Conservation (phyloP, 2,888 invertebrate species). For the Phrixothrix hirtus region DNA sequence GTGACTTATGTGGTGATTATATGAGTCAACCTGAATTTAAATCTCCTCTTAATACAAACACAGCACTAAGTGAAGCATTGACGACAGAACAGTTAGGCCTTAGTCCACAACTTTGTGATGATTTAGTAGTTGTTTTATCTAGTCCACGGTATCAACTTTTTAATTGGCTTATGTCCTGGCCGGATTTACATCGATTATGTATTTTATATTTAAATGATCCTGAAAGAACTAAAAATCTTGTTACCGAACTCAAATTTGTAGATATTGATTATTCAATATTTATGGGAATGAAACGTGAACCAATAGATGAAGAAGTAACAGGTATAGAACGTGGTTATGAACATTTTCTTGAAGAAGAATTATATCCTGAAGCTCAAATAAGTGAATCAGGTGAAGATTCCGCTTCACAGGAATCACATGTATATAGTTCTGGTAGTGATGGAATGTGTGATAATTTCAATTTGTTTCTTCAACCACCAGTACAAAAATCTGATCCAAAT, state of each 20-base stretch:
- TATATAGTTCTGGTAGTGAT: slow-evolving; percentile 57
- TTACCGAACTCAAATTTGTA: slow-evolving; percentile 74
- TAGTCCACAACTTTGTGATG: slow-evolving; percentile 68
- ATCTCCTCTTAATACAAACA: slow-evolving; percentile 47
- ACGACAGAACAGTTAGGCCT: slow-evolving; percentile 67
- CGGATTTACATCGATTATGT: slow-evolving; percentile 61
- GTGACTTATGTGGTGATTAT: slow-evolving; percentile 51
- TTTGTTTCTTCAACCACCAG: slow-evolving; percentile 33
- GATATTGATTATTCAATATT: slow-evolving; percentile 73
- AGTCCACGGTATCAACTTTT: slow-evolving; percentile 73
- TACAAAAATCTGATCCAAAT: slow-evolving; percentile 56
- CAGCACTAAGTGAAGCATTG: slow-evolving; percentile 55
- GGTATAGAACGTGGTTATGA: slow-evolving; percentile 49
- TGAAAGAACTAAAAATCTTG: slow-evolving; percentile 65
- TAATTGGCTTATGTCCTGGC: slow-evolving; percentile 70
- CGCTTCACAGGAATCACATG: slow-evolving; percentile 57
- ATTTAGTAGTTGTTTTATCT: slow-evolving; percentile 70
- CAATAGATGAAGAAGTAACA: slow-evolving; percentile 47
- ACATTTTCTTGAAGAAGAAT: slow-evolving; percentile 43
- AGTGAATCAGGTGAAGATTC: slow-evolving; percentile 55
- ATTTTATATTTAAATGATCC: slow-evolving; percentile 61
- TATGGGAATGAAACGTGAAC: slow-evolving; percentile 61
- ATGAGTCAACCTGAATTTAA: slow-evolving; percentile 49
- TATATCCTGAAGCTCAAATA: slow-evolving; percentile 36
- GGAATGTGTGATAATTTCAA: slow-evolving; percentile 46